A percentile compares a stretch with the other conserved stretches of the same genome.
Conservation (phyloP, 2,113 vertebrate genomes). For the Hydrochoerus hydrochaeris region DNA sequence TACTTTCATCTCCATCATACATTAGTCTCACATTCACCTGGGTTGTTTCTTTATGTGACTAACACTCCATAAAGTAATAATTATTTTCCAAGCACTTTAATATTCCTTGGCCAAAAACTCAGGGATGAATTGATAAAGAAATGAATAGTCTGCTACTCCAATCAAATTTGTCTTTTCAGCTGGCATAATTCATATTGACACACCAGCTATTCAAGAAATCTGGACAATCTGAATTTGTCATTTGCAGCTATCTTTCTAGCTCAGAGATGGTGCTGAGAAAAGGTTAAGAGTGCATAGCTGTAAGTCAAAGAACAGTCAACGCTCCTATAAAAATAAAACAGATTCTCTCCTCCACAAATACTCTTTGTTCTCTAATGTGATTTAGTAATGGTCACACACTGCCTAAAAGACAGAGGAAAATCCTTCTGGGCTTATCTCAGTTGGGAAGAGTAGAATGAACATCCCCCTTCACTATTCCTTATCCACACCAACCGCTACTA, state of each 20-base stretch:
- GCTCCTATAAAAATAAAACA: background rate
- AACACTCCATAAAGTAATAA: background rate
- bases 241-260: background rate
- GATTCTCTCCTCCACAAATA: background rate
- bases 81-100: background rate
- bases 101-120: background rate
- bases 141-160: background rate
- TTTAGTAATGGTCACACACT: background rate
- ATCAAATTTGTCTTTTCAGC: background rate
- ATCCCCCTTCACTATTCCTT: background rate
- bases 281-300: constrained; percentile 2
- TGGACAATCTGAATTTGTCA: background rate
- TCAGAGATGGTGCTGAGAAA: background rate
- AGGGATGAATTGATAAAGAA: background rate
- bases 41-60: background rate
- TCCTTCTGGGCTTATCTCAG: background rate
- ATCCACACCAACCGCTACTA: background rate
- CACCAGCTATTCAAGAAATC: background rate
- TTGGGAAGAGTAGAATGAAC: background rate
- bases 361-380: background rate
- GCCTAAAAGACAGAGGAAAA: background rate
- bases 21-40: background rate
- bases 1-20: background rate
- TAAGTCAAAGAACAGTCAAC: background rate
- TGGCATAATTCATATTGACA: background rate